Base-by-base conservation (phyloP, 1,140 invertebrate species). In the Bombus vancouverensis region DNA sequence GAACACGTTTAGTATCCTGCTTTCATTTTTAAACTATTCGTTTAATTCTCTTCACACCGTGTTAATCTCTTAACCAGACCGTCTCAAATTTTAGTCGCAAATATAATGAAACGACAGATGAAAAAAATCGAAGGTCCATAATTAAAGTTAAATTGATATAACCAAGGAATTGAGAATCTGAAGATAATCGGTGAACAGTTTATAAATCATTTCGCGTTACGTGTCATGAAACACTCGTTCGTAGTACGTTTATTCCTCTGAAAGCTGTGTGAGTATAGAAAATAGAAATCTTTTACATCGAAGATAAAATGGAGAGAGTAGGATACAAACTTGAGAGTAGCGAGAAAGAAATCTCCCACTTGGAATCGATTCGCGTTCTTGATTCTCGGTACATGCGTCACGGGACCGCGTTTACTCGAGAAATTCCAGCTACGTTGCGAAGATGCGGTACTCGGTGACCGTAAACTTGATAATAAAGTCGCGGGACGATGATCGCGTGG, bases 401-500 rank as follows among this genome's bases (percentile, higher is more conserved):
- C 47, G 37, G 3, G 12, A 10, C 12, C 68, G 44, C 34, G 53
- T 74, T 73, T 65, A 28, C n/a, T 62, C 57, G 53, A 47, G 32
- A 59, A 28, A 70, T 77, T 9, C 62, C 34, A 44, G 44, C 53
- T 59, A 83, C 77, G 62, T 77, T 65, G 28, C 22, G 12, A 34
- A 59, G 74, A 57, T 34, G 70, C 28, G 28, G 15, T 9, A 10
- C 3, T 15, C 12, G n/a, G 37, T 9, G 34, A 57, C 65, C 65
- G 37, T 70, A 70, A 77, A 83, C 34, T 78, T 32, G 65, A 66
- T 57, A 70, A 78, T 59, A 83, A 53, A 83, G 15, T 62, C 62
- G 59, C 42, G 47, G 9, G 13, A 39, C 25, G 57, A 83, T n/a
- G 57, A 68, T 66, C n/a, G 4, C n/a, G 25, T 32, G 18, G 37